These are phyloP conservation scores for Otus scops DNA, from an alignment of 2,797 vertebrate species.

Conservation along the genomic window DNA sequence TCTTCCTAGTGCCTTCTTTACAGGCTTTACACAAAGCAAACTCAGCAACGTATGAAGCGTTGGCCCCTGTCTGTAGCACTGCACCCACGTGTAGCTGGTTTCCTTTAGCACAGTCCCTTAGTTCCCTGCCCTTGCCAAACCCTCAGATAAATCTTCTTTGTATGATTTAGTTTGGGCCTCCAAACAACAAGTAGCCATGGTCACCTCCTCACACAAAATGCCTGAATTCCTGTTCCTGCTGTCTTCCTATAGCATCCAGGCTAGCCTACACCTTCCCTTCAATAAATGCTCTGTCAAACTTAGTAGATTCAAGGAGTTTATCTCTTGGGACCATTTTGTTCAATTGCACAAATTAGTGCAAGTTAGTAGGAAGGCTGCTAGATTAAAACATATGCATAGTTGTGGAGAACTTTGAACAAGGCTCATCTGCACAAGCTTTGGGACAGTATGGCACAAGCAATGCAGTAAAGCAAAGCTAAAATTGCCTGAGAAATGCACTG, in stretches of 20 bases:
- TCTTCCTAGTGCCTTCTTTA: neutral
- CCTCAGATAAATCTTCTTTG: neutral
- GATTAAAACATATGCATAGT: neutral
- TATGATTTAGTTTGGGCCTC: neutral
- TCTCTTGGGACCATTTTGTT: neutral
- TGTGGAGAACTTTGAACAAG: too few species aligned
- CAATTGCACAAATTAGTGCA: neutral
- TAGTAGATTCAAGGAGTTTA: neutral
- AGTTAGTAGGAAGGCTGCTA: neutral
- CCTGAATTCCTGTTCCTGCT: neutral
- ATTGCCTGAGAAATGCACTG: neutral
- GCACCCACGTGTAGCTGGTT: rapidly evolving
- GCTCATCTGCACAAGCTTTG: neutral
- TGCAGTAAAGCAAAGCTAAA: neutral
- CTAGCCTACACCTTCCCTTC: neutral
- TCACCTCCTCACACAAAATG: neutral
- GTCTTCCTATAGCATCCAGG: neutral
- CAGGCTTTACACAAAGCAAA: neutral
- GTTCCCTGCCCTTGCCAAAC: neutral
- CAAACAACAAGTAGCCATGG: neutral
- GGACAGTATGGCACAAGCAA: rapidly evolving
- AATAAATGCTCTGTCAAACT: neutral
- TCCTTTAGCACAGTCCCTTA: neutral
- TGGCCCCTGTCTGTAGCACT: neutral
- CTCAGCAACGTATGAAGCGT: rapidly evolving